phyloP scores from a whole-genome alignment of 2,113 vertebrate genomes.

The Balaenoptera acutorostrata region DNA sequence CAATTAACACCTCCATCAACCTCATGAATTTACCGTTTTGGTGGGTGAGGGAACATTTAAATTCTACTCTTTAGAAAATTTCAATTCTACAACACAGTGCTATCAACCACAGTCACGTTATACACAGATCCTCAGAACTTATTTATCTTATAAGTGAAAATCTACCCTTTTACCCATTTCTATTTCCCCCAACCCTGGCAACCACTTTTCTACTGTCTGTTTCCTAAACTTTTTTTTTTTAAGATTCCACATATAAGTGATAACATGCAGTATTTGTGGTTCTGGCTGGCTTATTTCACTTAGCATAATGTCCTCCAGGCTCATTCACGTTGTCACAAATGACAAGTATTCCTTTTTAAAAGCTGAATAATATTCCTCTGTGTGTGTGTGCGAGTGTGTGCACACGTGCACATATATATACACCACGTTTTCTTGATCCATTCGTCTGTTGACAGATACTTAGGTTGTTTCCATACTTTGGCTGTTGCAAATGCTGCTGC shows the following conservation, averaged over 20 bases:
- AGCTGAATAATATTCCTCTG: neutral
- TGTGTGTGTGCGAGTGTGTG: neutral
- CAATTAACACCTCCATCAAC: neutral
- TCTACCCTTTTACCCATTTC: no score
- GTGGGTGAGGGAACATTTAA: neutral
- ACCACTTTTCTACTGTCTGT: no score
- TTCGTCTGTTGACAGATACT: neutral
- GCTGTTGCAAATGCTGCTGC: neutral
- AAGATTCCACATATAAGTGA: no score
- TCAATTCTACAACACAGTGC: neutral
- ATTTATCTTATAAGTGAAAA: no score
- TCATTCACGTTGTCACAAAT: neutral
- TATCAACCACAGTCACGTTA: no score
- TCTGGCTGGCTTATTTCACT: no score
- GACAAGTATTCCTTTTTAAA: neutral
- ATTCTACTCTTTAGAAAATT: neutral
- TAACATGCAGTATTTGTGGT: no score
- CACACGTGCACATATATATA: fast-evolving
- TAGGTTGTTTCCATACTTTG: neutral
- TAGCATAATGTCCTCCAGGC: no score
- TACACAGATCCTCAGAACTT: no score
- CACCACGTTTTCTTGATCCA: neutral
- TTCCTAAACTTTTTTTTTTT: no score
- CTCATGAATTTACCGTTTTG: neutral
- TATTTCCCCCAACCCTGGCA: no score